Percentiles rank a stretch among this genome's conserved stretches.
Evolutionary conservation across 1,140 invertebrate genomes (phyloP).

Genomic region (Armadillidium nasatum): DNA sequence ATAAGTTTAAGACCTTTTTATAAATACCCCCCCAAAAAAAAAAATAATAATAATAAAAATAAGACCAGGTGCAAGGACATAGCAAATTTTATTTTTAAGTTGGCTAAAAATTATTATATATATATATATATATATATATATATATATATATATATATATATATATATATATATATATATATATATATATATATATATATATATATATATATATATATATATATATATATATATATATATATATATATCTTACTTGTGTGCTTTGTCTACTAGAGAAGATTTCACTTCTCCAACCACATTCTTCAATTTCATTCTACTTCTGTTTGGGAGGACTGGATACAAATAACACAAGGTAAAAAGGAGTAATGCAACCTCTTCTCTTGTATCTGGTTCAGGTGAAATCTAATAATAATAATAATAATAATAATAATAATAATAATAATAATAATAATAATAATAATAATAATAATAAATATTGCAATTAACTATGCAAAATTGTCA

Average conservation of each 20-base stretch:
- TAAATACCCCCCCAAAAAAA: too few species aligned
- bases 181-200: too few species aligned
- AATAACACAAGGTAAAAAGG: slow-evolving; percentile 29
- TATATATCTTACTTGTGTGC: too few species aligned
- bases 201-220: too few species aligned
- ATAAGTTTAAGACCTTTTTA: too few species aligned
- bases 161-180: too few species aligned
- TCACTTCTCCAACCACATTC: slow-evolving; percentile 35
- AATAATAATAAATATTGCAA: too few species aligned
- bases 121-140: background rate
- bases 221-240: too few species aligned
- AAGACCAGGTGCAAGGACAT: too few species aligned
- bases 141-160: too few species aligned
- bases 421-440: slow-evolving; percentile 18
- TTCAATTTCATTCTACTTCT: slow-evolving; percentile 28
- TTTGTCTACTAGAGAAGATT: slow-evolving; percentile 28
- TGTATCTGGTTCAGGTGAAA: slow-evolving; percentile 34
- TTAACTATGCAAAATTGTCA: background rate
- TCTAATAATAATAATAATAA: too few species aligned
- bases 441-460: slow-evolving; percentile 15
- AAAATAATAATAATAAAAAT: too few species aligned
- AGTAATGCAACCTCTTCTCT: slow-evolving; percentile 33
- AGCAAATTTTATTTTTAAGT: background rate
- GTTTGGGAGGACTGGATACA: slow-evolving; percentile 24
- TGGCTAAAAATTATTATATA: background rate